phyloP scores from a whole-genome alignment of 1,140 invertebrate species.

The Ceratosolen solmsi region DNA sequence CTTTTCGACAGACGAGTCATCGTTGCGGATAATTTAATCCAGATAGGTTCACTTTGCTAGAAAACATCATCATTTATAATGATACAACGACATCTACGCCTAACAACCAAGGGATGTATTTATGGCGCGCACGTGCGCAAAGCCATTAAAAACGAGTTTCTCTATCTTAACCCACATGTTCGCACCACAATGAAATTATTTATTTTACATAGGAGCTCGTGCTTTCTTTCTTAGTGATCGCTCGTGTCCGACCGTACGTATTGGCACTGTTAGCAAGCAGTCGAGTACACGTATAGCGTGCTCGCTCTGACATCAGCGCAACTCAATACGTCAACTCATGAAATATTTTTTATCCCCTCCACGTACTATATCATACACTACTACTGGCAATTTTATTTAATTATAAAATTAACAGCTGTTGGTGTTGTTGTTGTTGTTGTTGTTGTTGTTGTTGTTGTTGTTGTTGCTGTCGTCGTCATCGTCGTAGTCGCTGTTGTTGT shows the following conservation, averaged over 20 bases:
- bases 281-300: background rate
- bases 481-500: too few relatives aligned
- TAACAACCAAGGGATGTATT: too few relatives aligned
- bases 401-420: background rate
- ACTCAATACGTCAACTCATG: background rate
- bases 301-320: background rate
- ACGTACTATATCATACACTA: background rate
- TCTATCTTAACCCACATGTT: background rate
- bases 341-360: background rate
- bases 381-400: background rate
- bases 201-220: background rate
- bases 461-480: background rate
- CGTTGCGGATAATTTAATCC: slow-evolving; percentile 20
- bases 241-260: too few relatives aligned
- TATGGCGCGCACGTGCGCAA: slow-evolving; percentile 21
- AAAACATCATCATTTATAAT: too few relatives aligned
- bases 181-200: slow-evolving; percentile 26
- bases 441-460: too few relatives aligned
- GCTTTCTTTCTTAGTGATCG: background rate
- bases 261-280: background rate
- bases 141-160: slow-evolving; percentile 12
- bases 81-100: too few relatives aligned
- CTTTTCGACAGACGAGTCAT: background rate
- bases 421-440: too few relatives aligned
- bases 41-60: slow-evolving; percentile 4